Percentiles rank a stretch among this genome's conserved stretches.
These are phyloP conservation scores for Bembecia ichneumoniformis DNA, from an alignment of 2,888 invertebrate species.

Conservation along the genomic window DNA sequence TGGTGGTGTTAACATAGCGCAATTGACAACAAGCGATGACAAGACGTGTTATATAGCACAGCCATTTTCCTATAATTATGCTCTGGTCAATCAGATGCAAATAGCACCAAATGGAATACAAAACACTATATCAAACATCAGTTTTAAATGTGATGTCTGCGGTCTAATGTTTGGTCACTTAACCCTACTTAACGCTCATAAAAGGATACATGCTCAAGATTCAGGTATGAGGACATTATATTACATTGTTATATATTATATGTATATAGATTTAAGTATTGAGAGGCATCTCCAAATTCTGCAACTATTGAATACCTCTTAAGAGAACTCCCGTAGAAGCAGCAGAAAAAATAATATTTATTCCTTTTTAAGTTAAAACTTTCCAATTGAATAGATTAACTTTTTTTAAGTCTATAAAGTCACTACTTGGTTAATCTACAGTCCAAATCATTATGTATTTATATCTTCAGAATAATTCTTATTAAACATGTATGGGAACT, in stretches of 20 bases:
- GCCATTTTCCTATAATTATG: slow-evolving; percentile 85
- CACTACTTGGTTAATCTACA: too few relatives aligned
- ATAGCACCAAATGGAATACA: slow-evolving; percentile 78
- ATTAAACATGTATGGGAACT: too few relatives aligned
- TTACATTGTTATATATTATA: background rate
- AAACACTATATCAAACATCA: slow-evolving; percentile 84
- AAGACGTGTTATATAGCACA: slow-evolving; percentile 83
- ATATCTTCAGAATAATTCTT: too few relatives aligned
- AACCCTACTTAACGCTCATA: slow-evolving; percentile 87
- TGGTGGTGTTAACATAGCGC: slow-evolving; percentile 78
- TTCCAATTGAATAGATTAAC: too few relatives aligned
- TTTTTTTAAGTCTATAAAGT: too few relatives aligned
- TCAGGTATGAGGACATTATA: slow-evolving; percentile 64
- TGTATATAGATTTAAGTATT: background rate
- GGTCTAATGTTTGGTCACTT: slow-evolving; percentile 89
- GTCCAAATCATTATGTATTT: too few relatives aligned
- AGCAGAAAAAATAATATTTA: too few relatives aligned
- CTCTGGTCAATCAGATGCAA: slow-evolving; percentile 89
- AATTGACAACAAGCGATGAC: slow-evolving; percentile 75
- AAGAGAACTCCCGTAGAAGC: too few relatives aligned
- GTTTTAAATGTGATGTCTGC: slow-evolving; percentile 91
- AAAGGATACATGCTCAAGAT: slow-evolving; percentile 81
- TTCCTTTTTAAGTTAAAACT: too few relatives aligned
- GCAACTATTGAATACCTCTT: too few relatives aligned
- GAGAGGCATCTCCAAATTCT: too few relatives aligned